These are phyloP conservation scores for Tortrix viridana DNA, from an alignment of 2,888 invertebrate genomes.

Conservation along the genomic window DNA sequence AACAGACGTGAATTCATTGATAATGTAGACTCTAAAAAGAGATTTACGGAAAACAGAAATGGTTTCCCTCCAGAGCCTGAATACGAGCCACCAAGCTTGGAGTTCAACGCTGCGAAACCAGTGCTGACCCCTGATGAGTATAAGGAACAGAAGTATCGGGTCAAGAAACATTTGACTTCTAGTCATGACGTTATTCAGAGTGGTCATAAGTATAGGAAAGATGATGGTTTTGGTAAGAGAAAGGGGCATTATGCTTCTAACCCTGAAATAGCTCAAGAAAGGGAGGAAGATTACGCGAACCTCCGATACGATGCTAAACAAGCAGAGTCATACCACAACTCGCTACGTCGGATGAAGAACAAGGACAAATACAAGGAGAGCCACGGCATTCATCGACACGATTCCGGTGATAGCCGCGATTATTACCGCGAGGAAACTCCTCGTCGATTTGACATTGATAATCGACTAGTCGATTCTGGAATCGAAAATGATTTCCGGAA, in stretches of 20 bases:
- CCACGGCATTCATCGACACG: conserved; percentile 70
- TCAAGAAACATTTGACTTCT: conserved; percentile 74
- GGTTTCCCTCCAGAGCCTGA: conserved; percentile 80
- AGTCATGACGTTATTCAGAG: conserved; percentile 77
- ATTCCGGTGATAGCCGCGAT: conserved; percentile 80
- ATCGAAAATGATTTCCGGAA: conserved; percentile 92
- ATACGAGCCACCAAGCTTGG: conserved; percentile 87
- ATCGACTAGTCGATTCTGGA: conserved; percentile 89
- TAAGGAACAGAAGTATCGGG: conserved; percentile 79
- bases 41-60: conserved; percentile 63
- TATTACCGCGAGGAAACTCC: conserved; percentile 76
- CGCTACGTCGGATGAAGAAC: conserved; percentile 84
- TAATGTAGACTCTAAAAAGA: conserved; percentile 56
- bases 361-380: conserved; percentile 72
- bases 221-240: conserved; percentile 72
- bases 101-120: conserved; percentile 82
- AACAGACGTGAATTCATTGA: conserved; percentile 72
- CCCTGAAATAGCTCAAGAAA: conserved; percentile 84
- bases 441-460: conserved; percentile 81
- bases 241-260: conserved; percentile 85
- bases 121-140: conserved; percentile 86
- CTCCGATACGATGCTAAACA: conserved; percentile 68
- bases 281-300: conserved; percentile 78
- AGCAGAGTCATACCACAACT: conserved; percentile 83
- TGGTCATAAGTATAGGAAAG: conserved; percentile 77